phyloP scores from a whole-genome alignment of 2,888 invertebrate genomes.

The Tolmerus cingulatus region DNA sequence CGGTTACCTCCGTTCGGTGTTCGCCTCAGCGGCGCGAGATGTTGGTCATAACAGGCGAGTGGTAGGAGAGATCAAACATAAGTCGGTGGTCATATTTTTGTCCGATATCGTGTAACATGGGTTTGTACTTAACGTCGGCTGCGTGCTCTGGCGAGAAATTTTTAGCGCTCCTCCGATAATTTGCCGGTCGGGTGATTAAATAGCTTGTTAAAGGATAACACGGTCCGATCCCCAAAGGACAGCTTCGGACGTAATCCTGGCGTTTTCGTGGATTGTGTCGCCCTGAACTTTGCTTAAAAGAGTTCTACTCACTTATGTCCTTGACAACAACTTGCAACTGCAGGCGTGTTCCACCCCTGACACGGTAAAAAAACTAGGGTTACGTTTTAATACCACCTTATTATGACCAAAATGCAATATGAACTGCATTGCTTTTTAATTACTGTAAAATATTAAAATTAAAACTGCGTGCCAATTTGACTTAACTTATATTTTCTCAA shows the following conservation, averaged over 20 bases:
- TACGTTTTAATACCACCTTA: no score
- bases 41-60: conserved; percentile 43
- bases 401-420: no score
- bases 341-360: no score
- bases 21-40: conserved; percentile 42
- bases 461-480: no score
- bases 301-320: neutral
- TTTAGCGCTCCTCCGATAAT: conserved; percentile 28
- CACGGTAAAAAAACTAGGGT: neutral
- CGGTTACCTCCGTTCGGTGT: conserved; percentile 20
- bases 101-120: conserved; percentile 58
- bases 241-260: neutral
- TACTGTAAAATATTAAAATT: no score
- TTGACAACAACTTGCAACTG: neutral
- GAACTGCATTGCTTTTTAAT: no score
- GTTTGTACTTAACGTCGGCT: conserved; percentile 56
- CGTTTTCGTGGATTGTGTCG: neutral
- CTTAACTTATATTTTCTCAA: no score
- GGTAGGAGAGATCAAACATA: conserved; percentile 29
- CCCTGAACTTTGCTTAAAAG: no score
- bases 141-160: neutral
- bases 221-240: neutral
- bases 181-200: conserved; percentile 24
- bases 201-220: conserved; percentile 21
- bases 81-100: conserved; percentile 56